Evolutionary conservation across 2,888 invertebrate species (phyloP).

Genomic region (Meiosimyza decipiens): DNA sequence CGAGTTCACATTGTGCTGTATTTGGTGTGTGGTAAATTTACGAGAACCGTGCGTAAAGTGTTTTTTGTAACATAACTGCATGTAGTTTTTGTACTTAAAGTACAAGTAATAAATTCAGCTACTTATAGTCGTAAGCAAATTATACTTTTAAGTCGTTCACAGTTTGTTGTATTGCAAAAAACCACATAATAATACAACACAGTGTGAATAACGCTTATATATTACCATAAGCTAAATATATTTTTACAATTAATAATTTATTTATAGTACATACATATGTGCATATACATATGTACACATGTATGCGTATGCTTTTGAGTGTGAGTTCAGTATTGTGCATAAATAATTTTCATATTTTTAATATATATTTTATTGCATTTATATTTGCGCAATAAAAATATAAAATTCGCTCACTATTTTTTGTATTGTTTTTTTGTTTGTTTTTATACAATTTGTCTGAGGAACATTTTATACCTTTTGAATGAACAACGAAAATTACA

Average conservation of each 20-base stretch:
- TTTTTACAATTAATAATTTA: slow-evolving; percentile 23
- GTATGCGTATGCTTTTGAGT: not conserved
- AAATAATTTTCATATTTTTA: not conserved
- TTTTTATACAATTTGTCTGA: slow-evolving; percentile 57
- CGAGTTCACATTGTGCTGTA: too few species aligned
- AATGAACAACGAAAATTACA: slow-evolving; percentile 65
- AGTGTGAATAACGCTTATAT: not conserved
- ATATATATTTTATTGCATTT: slow-evolving; percentile 27
- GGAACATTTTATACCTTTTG: slow-evolving; percentile 81
- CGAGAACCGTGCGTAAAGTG: too few species aligned
- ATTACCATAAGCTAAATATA: slow-evolving; percentile 1
- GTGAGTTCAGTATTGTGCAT: slow-evolving; percentile 14
- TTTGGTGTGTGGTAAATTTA: too few species aligned
- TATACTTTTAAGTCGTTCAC: too few species aligned
- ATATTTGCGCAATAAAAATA: slow-evolving; percentile 18
- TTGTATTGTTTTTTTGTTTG: not conserved
- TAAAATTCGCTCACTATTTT: slow-evolving; percentile 58
- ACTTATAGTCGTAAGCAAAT: too few species aligned
- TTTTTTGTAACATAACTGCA: too few species aligned
- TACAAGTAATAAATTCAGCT: too few species aligned
- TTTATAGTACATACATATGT: not conserved
- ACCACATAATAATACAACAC: too few species aligned
- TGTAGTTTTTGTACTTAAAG: too few species aligned
- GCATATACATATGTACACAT: slow-evolving; percentile 2
- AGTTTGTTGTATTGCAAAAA: too few species aligned